Evolutionary conservation across 2,888 invertebrate genomes (phyloP), one percentile per base, ranked within the genome.

Genomic region (Augochlorella aurata): DNA sequence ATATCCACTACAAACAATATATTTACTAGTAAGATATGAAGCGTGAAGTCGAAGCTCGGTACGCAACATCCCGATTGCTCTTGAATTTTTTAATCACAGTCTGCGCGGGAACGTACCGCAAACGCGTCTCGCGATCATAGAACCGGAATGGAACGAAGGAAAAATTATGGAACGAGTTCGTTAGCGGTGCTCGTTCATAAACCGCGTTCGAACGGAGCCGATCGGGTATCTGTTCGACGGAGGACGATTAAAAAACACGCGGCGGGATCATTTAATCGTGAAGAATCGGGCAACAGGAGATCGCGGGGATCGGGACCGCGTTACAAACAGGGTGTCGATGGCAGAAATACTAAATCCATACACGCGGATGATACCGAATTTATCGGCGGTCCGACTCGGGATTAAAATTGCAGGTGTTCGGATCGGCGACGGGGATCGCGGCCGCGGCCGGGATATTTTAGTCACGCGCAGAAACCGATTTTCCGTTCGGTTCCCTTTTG

Each of bases 391-490:
- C 63, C 63, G 18, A 16, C 16, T 63, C 38, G 18, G 58, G 63
- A 63, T 44, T 66, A 66, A 5, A 29, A 63, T 63, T 63, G 63
- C 38, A 63, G 63, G 63, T 63, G 38, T 63, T 63, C 10, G 63
- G 10, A 63, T 63, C 16, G 38, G 38, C 63, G 18, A 38, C 29
- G 29, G 9, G 63, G 24, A 38, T 61, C 61, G 29, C 29, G 24
- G 63, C 8, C 18, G 8, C 16, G 9, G 7, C 14, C 29, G 63
- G 63, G 29, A 29, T 63, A 63, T 63, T 63, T 63, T 63, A 18
- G 63, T 63, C 63, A 63, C 63, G 63, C 16, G 63, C 63, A 3
- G 63, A 38, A 63, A 63, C 63, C 38, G 63, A 63, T 63, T 63
- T 63, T 63, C 63, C 63, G 38, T 63, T 49, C 47, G 47, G 10